Percentiles rank a stretch among this genome's conserved stretches.
These are phyloP conservation scores for Cherax destructor DNA, from an alignment of 1,140 invertebrate genomes.

Conservation along the genomic window DNA sequence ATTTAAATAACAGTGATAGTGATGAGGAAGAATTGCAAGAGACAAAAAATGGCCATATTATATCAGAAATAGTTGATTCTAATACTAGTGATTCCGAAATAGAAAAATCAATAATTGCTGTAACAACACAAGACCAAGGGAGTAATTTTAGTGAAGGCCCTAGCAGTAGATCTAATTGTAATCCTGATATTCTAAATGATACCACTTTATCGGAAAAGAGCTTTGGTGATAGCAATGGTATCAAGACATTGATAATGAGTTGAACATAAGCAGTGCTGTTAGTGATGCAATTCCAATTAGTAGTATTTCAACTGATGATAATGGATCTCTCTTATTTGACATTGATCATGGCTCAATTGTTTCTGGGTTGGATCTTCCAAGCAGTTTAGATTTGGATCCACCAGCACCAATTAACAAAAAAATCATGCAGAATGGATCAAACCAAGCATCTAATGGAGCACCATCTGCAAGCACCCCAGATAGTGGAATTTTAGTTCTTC, in stretches of 20 bases:
- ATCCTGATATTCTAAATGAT: slow-evolving; percentile 54
- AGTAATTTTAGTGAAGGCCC: slow-evolving; percentile 53
- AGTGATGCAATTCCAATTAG: slow-evolving; percentile 60
- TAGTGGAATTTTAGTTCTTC: slow-evolving; percentile 26
- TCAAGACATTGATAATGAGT: slow-evolving; percentile 45
- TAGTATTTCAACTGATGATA: slow-evolving; percentile 52
- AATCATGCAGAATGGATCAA: slow-evolving; percentile 47
- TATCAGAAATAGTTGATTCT: slow-evolving; percentile 62
- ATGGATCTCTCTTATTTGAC: slow-evolving; percentile 54
- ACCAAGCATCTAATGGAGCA: slow-evolving; percentile 45
- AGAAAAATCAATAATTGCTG: slow-evolving; percentile 36
- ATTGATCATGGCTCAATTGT: slow-evolving; percentile 41
- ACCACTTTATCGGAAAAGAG: slow-evolving; percentile 44
- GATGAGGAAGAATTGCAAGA: slow-evolving; percentile 30
- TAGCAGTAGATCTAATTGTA: slow-evolving; percentile 39
- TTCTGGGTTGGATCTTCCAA: slow-evolving; percentile 47
- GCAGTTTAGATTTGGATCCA: slow-evolving; percentile 19
- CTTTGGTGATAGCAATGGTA: slow-evolving; percentile 52
- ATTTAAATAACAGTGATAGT: slow-evolving; percentile 55
- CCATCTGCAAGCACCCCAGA: slow-evolving; percentile 36
- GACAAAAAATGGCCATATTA: slow-evolving; percentile 51
- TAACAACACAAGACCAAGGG: not conserved
- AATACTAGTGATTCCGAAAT: slow-evolving; percentile 48
- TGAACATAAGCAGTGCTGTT: slow-evolving; percentile 50
- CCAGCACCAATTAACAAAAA: slow-evolving; percentile 30